Conservation (phyloP, 2,113 vertebrate genomes). For the Brienomyrus brachyistius region DNA sequence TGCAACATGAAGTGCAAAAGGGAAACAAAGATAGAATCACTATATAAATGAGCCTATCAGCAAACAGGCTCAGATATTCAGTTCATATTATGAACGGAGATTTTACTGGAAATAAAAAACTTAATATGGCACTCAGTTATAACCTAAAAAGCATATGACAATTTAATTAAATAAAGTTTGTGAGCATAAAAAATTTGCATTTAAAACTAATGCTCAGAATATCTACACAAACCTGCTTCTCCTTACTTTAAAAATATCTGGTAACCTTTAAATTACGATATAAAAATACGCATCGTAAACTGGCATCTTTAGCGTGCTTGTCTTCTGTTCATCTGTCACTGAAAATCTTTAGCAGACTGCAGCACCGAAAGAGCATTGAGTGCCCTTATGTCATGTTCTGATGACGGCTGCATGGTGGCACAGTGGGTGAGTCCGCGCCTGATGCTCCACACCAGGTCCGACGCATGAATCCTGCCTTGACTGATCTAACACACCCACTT, state of each 20-base stretch:
- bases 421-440: background rate
- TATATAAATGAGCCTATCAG: background rate
- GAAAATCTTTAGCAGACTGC: background rate
- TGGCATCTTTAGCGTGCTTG: background rate
- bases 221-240: background rate
- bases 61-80: background rate
- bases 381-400: background rate
- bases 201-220: background rate
- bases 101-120: background rate
- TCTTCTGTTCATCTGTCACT: background rate
- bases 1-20: too few species aligned
- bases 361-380: background rate
- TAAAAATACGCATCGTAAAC: background rate
- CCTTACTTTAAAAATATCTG: background rate
- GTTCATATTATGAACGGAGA: background rate
- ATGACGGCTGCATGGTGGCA: background rate
- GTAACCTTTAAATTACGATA: background rate
- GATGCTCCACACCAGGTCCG: background rate
- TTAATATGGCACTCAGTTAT: background rate
- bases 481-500: background rate
- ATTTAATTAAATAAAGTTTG: background rate
- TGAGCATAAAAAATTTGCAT: background rate
- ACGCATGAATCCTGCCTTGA: background rate
- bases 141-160: background rate
- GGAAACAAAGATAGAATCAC: background rate